These are phyloP conservation scores for Cryptotermes secundus DNA, from an alignment of 1,140 invertebrate species.

Conservation along the genomic window DNA sequence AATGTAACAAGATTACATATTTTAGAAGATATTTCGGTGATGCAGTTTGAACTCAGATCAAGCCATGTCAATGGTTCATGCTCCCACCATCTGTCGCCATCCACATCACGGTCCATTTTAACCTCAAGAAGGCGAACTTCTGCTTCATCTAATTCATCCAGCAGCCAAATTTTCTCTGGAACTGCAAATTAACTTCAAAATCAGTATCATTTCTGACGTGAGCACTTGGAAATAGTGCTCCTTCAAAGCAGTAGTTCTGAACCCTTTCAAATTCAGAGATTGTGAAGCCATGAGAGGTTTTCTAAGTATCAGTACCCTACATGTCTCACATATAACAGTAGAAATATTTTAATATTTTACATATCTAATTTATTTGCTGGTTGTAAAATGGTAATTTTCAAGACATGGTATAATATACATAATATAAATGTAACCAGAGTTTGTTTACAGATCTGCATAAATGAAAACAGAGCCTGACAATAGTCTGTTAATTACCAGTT, in stretches of 20 bases:
- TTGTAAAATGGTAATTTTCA: too few relatives aligned
- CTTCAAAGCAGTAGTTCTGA: not conserved
- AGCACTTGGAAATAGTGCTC: not conserved
- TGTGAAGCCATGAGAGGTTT: not conserved
- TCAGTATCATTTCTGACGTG: not conserved
- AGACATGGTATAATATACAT: too few relatives aligned
- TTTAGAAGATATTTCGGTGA: conserved; percentile 65
- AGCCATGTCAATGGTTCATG: conserved; percentile 72
- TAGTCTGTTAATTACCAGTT: too few relatives aligned
- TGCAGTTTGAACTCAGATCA: conserved; percentile 77
- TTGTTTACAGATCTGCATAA: too few relatives aligned
- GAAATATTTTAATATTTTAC: too few relatives aligned
- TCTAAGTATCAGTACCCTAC: not conserved
- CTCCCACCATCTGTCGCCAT: conserved; percentile 81
- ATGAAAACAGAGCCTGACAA: too few relatives aligned
- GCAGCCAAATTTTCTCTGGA: conserved; percentile 76
- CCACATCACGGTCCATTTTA: conserved; percentile 64
- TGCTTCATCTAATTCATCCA: conserved; percentile 72
- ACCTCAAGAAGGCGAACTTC: conserved; percentile 57
- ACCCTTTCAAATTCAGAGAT: not conserved
- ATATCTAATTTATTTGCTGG: too few relatives aligned
- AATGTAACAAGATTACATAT: conserved; percentile 70
- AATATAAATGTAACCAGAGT: too few relatives aligned
- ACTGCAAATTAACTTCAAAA: conserved; percentile 57
- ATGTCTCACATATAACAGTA: not conserved